phyloP scores from a whole-genome alignment of 2,797 vertebrate genomes.

The Sitta carolinensis region DNA sequence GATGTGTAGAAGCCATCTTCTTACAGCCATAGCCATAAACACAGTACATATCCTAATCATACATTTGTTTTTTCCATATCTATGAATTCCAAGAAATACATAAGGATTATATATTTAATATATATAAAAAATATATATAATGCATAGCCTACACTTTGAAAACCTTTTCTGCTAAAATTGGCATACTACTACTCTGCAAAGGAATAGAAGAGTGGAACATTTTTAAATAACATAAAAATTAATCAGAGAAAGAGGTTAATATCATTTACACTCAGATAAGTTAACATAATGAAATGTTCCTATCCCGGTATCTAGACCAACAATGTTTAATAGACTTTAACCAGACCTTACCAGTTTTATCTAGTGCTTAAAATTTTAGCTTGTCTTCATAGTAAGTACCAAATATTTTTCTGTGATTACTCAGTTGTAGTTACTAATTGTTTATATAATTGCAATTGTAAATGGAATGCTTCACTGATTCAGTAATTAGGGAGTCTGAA shows the following conservation, averaged over 20 bases:
- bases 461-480: conserved; percentile 69
- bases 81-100: not conserved
- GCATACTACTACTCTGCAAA: not conserved
- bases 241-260: not conserved
- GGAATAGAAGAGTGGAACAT: not conserved
- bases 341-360: not conserved
- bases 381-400: not conserved
- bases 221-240: not conserved
- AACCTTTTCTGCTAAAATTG: not conserved
- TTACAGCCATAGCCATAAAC: not conserved
- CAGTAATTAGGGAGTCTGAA: conserved; percentile 73
- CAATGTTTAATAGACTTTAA: not conserved
- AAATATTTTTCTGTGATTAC: not conserved
- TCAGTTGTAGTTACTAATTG: conserved; percentile 68
- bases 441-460: conserved; percentile 62
- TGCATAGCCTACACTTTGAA: not conserved
- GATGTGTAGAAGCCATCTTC: not conserved
- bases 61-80: not conserved
- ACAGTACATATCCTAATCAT: not conserved
- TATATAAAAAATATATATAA: not conserved
- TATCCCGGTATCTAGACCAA: not conserved
- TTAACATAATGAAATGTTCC: not conserved
- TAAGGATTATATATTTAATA: not conserved
- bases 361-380: not conserved
- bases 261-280: not conserved